Percentiles rank a stretch among this genome's conserved stretches.
These are phyloP conservation scores for Oeneis ivallda DNA, from an alignment of 2,888 invertebrate genomes.

Conservation along the genomic window DNA sequence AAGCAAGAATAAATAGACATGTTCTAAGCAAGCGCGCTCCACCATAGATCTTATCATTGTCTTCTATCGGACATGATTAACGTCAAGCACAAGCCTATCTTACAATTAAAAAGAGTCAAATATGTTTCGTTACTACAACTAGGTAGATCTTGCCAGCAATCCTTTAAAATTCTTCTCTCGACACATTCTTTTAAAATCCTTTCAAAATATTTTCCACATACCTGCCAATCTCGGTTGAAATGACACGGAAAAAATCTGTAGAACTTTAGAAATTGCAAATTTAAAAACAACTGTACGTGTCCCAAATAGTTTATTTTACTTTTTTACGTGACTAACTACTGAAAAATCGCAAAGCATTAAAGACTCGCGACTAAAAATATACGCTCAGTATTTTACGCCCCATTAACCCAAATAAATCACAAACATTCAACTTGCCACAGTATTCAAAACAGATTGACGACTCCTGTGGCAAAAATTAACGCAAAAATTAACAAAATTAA, in stretches of 20 bases:
- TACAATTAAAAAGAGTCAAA: too few species aligned
- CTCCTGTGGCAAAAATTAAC: not conserved
- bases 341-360: slow-evolving; percentile 21
- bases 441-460: slow-evolving; percentile 10
- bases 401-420: slow-evolving; percentile 25
- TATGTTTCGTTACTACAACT: too few species aligned
- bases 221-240: not conserved
- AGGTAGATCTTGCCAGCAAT: too few species aligned
- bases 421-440: slow-evolving; percentile 14
- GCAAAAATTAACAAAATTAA: too few species aligned
- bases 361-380: slow-evolving; percentile 22
- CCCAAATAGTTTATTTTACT: slow-evolving; percentile 15
- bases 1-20: too few species aligned
- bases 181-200: not conserved
- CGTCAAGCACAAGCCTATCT: too few species aligned
- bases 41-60: too few species aligned
- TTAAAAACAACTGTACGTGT: slow-evolving; percentile 1
- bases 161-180: too few species aligned
- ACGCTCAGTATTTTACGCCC: slow-evolving; percentile 9
- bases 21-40: too few species aligned
- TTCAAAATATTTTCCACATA: not conserved
- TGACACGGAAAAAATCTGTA: not conserved
- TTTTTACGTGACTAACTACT: slow-evolving; percentile 6
- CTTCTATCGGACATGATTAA: too few species aligned
- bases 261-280: not conserved